Evolutionary conservation across 2,888 invertebrate genomes (phyloP).

Genomic region (Caradrina kadenii): DNA sequence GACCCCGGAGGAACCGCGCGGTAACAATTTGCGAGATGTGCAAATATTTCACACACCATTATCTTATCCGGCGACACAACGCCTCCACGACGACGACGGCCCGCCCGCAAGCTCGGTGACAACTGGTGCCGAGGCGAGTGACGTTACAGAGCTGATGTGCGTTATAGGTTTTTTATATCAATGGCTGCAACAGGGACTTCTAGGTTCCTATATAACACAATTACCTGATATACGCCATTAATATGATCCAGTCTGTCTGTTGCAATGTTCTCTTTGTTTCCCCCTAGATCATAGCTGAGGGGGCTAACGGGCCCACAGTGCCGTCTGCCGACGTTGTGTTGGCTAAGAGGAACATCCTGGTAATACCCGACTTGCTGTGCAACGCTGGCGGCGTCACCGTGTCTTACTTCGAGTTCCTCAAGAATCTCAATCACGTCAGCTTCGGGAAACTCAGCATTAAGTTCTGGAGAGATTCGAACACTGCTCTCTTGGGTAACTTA

Average conservation of each 20-base stretch:
- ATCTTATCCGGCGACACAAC: no score
- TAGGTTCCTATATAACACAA: no score
- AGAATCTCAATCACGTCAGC: constrained; percentile 97
- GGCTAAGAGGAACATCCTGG: constrained; percentile 93
- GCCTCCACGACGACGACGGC: no score
- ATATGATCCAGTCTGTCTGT: neutral
- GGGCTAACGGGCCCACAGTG: constrained; percentile 97
- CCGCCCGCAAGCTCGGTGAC: no score
- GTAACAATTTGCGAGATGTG: no score
- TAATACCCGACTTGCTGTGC: constrained; percentile 94
- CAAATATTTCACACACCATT: no score
- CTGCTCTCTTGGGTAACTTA: constrained; percentile 92
- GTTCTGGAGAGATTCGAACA: constrained; percentile 96
- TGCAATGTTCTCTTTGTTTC: neutral
- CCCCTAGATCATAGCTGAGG: constrained; percentile 94
- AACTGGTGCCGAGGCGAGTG: no score
- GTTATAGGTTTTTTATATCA: no score
- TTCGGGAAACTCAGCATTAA: constrained; percentile 96
- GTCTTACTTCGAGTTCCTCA: constrained; percentile 97
- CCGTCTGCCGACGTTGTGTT: constrained; percentile 95
- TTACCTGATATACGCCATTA: no score
- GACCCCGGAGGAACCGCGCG: no score
- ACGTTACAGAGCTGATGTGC: no score
- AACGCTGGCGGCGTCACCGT: constrained; percentile 97
- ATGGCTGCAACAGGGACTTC: no score